These are phyloP conservation scores for Pelodiscus sinensis DNA, from an alignment of 2,113 vertebrate species.

Conservation along the genomic window DNA sequence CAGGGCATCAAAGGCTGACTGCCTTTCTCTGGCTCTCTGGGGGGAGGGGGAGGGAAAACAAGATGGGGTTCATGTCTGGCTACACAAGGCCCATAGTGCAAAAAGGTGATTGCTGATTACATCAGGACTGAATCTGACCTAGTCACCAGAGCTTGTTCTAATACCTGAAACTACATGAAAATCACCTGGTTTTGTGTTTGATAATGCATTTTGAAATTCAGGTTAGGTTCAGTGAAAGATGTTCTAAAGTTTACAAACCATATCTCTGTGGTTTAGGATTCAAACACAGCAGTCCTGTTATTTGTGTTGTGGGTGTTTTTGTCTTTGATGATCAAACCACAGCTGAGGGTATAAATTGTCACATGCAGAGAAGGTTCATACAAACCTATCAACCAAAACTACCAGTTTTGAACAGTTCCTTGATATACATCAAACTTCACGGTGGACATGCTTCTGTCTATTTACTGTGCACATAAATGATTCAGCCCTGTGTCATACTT, in stretches of 20 bases:
- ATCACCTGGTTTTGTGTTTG: not conserved
- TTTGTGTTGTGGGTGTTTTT: not conserved
- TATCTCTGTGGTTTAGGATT: not conserved
- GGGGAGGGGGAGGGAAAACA: no score
- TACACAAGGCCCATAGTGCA: accelerated
- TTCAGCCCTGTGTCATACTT: not conserved
- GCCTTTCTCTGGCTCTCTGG: no score
- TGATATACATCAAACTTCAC: not conserved
- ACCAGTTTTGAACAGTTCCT: not conserved
- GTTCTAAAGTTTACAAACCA: not conserved
- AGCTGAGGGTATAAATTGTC: not conserved
- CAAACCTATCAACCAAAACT: not conserved
- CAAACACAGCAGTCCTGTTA: not conserved
- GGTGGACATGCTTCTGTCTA: not conserved
- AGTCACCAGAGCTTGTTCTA: not conserved
- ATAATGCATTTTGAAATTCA: not conserved
- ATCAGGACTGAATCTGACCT: not conserved
- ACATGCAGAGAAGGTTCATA: not conserved
- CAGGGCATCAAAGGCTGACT: no score
- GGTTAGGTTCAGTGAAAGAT: not conserved
- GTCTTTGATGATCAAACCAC: accelerated
- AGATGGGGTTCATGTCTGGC: no score
- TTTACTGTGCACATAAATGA: not conserved
- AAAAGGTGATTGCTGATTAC: accelerated
- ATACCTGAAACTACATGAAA: not conserved